Percentiles rank a stretch among this genome's conserved stretches.
These are phyloP conservation scores for Rhinoraja longicauda DNA, from an alignment of 2,797 vertebrate genomes.

Conservation along the genomic window DNA sequence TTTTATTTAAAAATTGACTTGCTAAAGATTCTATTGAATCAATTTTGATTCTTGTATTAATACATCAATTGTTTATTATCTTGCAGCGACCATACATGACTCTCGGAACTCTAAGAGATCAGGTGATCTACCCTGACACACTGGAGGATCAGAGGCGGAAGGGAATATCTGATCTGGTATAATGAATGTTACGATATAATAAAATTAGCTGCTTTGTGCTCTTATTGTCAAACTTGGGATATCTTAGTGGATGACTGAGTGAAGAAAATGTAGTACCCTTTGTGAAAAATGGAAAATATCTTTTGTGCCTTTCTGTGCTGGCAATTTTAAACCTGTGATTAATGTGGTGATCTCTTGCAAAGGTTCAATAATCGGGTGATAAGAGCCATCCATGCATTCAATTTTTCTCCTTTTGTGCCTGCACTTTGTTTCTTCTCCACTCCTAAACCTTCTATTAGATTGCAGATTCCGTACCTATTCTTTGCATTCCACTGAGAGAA, in stretches of 20 bases:
- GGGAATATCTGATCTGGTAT: constrained; percentile 83
- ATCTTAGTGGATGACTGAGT: neutral
- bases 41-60: neutral
- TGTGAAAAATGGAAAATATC: neutral
- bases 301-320: no score
- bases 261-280: neutral
- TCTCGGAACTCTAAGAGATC: constrained; percentile 86
- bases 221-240: neutral
- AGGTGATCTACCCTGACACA: constrained; percentile 95
- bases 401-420: neutral
- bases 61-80: neutral
- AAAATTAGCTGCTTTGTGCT: neutral
- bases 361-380: neutral
- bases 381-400: neutral
- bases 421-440: neutral
- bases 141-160: constrained; percentile 79
- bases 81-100: constrained; percentile 95
- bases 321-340: neutral
- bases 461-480: neutral
- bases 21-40: neutral
- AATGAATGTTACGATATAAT: constrained; percentile 34
- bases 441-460: neutral
- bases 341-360: neutral
- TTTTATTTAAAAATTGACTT: neutral
- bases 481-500: neutral